Base-by-base conservation (phyloP, 92 coral and sea anemone species). In the Porites lobata region DNA sequence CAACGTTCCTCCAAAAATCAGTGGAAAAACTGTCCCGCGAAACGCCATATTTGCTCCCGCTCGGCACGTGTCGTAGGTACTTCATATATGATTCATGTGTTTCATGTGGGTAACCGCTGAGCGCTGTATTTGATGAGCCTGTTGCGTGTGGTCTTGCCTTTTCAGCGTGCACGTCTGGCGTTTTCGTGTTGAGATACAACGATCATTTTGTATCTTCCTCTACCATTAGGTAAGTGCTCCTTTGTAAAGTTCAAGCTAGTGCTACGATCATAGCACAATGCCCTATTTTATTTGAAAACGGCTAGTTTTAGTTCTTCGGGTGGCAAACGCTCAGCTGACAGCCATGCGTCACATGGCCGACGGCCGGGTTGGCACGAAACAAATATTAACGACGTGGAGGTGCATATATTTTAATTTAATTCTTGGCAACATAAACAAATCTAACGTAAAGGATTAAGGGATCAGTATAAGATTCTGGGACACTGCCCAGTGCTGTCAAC, bases 1-100 rank as follows among this genome's bases (percentile, higher is more conserved):
- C 75, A 98, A 79, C 15, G 95, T 83, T 65, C 98, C 98, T 70
- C 93, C 89, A 82, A 96, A 95, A 2, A 94, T 96, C 2, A 96
- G 84, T 20, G 99, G 99, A 59, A 95, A 98, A n/a, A 95, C 62
- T 10, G 96, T 81, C 75, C 87, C 87, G 19, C 93, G 95, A 61
- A 85, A 38, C 53, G 65, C 74, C 83, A 76, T 85, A 56, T 10
- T 14, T 14, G 17, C 47, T 38, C 74, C 47, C 61, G 69, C 12
- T 50, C 2, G 38, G 77, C 77, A 57, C 72, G 77, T 38, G 47
- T 38, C 3, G 32, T 2, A 29, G 17, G 18, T 3, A 1, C 9
- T 32, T 67, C 8, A 26, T 26, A 38, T 14, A 70, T 18, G 22
- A 9, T 29, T 72, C 74, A 72, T 64, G 50, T 80, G 18, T 22